These are phyloP conservation scores for Falcaria lacertinaria DNA, from an alignment of 2,888 invertebrate genomes.

Conservation along the genomic window DNA sequence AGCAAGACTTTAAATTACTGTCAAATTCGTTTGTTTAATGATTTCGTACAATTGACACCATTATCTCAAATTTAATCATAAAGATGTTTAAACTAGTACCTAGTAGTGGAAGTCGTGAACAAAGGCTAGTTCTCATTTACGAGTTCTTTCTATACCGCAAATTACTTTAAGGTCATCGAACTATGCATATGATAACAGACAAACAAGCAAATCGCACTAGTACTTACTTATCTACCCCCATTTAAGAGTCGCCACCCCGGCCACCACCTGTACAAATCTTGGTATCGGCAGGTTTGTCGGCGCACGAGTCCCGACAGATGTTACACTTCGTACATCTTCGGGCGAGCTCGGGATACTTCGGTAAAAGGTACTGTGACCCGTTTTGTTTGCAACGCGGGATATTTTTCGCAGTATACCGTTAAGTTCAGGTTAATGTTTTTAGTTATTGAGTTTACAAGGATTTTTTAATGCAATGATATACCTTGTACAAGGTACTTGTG, in stretches of 20 bases:
- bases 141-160: no score
- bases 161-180: not conserved
- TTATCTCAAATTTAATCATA: no score
- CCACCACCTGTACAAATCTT: conserved; percentile 32
- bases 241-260: conserved; percentile 5
- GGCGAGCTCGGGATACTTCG: not conserved
- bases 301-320: conserved; percentile 4
- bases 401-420: not conserved
- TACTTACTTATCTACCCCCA: conserved; percentile 27
- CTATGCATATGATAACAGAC: not conserved
- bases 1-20: no score
- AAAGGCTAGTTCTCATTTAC: no score
- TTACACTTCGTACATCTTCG: not conserved
- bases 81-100: no score
- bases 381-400: not conserved
- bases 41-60: no score
- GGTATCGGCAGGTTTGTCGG: conserved; percentile 17
- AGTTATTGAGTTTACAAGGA: no score
- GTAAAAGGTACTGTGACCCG: not conserved
- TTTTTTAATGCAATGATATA: no score
- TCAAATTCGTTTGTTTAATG: no score
- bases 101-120: no score
- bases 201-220: not conserved
- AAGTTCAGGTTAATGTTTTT: no score
- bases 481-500: no score